Percentiles rank a stretch among this genome's conserved stretches.
Conservation (phyloP, 2,113 vertebrate genomes). For the Callaeas wilsoni region DNA sequence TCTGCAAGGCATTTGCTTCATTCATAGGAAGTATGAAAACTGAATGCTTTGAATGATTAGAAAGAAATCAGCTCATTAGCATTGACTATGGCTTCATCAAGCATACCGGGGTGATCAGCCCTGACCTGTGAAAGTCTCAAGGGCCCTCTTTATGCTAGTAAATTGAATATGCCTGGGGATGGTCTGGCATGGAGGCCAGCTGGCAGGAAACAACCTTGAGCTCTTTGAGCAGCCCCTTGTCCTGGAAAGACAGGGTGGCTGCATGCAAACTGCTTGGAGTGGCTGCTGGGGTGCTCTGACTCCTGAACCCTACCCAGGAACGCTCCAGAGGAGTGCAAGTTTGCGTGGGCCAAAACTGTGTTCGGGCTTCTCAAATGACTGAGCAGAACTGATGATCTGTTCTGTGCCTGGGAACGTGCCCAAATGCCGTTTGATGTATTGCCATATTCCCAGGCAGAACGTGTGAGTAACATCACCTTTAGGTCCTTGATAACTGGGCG, state of each 20-base stretch:
- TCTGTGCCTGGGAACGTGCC: not conserved
- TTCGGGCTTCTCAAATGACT: rapidly evolving
- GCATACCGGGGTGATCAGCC: not conserved
- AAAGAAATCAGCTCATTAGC: not conserved
- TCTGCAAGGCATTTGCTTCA: not conserved
- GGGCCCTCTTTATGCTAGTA: not conserved
- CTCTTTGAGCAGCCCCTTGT: not conserved
- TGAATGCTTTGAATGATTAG: not conserved
- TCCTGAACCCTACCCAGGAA: not conserved
- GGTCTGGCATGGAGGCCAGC: not conserved
- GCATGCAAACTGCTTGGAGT: not conserved
- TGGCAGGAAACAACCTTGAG: not conserved
- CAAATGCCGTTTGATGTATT: rapidly evolving
- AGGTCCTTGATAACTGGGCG: not conserved
- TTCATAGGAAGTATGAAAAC: not conserved
- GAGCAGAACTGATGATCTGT: not conserved
- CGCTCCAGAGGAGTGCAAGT: rapidly evolving
- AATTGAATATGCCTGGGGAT: not conserved
- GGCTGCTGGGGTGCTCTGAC: not conserved
- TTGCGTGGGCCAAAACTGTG: not conserved
- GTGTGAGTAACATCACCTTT: rapidly evolving
- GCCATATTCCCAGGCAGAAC: rapidly evolving
- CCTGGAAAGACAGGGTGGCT: not conserved
- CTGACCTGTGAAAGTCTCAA: not conserved
- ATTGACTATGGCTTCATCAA: not conserved